phyloP scores from a whole-genome alignment of 2,888 invertebrate genomes.

The Teleogryllus oceanicus region DNA sequence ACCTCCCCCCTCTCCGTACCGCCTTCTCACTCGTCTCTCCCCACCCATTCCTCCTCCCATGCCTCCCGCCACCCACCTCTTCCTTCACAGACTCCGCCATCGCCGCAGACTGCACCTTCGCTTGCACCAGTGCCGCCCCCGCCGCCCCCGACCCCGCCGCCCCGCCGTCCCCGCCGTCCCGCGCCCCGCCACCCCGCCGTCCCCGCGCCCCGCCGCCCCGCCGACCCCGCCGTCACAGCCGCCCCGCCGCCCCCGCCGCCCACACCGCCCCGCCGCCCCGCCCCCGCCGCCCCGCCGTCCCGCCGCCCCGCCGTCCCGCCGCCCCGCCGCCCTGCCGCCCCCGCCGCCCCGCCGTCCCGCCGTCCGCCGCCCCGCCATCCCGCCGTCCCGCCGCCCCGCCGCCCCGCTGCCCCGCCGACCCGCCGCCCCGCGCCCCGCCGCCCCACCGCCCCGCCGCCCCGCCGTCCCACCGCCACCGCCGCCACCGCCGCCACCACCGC shows the following conservation, averaged over 20 bases:
- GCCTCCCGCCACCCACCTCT: too few relatives aligned
- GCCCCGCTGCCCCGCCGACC: neutral
- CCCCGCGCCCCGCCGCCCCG: neutral
- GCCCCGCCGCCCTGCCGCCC: neutral
- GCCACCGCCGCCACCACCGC: neutral
- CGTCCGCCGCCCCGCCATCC: too few relatives aligned
- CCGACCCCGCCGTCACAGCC: neutral
- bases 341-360: neutral
- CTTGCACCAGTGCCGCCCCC: neutral
- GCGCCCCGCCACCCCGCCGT: neutral
- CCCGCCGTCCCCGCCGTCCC: neutral
- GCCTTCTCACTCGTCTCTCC: too few relatives aligned
- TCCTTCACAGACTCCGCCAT: too few relatives aligned
- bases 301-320: neutral
- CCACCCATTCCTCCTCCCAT: too few relatives aligned
- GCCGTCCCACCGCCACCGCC: neutral
- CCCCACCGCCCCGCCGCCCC: neutral
- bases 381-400: too few relatives aligned
- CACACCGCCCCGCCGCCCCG: neutral
- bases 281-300: neutral
- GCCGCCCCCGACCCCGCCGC: neutral
- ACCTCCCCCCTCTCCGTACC: too few relatives aligned
- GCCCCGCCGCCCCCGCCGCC: neutral
- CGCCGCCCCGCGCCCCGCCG: neutral
- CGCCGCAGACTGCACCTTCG: neutral